Evolutionary conservation across 2,113 vertebrate genomes (phyloP).

Genomic region (Ophiodon elongatus): DNA sequence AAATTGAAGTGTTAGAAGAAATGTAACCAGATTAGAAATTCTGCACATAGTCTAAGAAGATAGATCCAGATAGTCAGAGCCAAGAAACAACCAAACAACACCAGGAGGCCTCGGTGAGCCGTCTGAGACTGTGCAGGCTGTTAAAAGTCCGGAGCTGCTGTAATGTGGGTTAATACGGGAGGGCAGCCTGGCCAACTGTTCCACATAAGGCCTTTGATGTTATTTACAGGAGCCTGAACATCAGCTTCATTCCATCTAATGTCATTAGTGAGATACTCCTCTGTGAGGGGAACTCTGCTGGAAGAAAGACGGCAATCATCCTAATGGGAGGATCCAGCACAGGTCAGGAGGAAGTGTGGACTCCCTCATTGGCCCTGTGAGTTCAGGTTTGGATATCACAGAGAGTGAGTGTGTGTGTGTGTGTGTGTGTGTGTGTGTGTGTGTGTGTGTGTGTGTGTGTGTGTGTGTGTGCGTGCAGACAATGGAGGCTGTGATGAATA

Average conservation of each 20-base stretch:
- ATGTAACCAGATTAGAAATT: neutral
- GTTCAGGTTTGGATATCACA: neutral
- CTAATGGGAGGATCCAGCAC: constrained; percentile 1
- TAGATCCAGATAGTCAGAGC: neutral
- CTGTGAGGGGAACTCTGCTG: neutral
- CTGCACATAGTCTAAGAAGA: neutral
- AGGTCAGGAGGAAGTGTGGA: constrained; percentile 6
- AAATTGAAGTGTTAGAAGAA: neutral
- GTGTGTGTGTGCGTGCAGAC: neutral
- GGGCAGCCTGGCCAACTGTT: constrained; percentile 20
- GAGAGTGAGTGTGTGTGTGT: neutral
- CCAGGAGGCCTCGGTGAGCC: neutral
- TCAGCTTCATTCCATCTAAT: constrained; percentile 35
- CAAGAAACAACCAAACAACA: neutral
- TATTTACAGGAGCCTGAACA: constrained; percentile 38
- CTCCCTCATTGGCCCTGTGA: neutral
- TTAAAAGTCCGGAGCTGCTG: constrained; percentile 2
- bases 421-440: neutral
- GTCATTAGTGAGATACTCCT: constrained; percentile 28
- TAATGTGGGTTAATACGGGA: constrained; percentile 15
- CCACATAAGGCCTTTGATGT: constrained; percentile 30
- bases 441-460: neutral
- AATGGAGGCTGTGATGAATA: neutral
- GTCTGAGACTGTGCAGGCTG: neutral
- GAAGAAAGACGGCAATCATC: neutral